phyloP scores from a whole-genome alignment of 1,140 invertebrate species.

The Trachymyrmex septentrionalis region DNA sequence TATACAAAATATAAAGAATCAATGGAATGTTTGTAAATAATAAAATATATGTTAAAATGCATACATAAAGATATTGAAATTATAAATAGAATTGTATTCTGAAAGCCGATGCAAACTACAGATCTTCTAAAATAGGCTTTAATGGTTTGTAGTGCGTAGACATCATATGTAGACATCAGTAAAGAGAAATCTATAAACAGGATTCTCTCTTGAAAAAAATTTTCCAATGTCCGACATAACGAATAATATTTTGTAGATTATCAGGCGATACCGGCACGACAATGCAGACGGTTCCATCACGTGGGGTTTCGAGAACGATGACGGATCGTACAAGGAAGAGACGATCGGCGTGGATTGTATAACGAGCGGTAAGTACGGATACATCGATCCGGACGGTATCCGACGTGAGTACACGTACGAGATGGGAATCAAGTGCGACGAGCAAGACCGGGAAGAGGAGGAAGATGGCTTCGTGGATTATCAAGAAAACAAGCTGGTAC shows the following conservation, averaged over 20 bases:
- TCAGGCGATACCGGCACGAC: conserved; percentile 90
- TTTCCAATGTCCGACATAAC: background rate
- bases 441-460: conserved; percentile 88
- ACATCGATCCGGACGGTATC: conserved; percentile 93
- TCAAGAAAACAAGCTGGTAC: conserved; percentile 90
- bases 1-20: background rate
- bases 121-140: background rate
- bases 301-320: conserved; percentile 95
- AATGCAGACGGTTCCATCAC: conserved; percentile 94
- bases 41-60: conserved; percentile 2
- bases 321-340: conserved; percentile 92
- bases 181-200: background rate
- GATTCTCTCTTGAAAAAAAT: background rate
- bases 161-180: background rate
- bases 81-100: background rate
- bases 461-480: conserved; percentile 90
- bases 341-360: conserved; percentile 93
- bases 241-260: conserved; percentile 77
- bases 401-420: conserved; percentile 91
- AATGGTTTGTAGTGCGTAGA: background rate
- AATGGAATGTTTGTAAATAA: background rate
- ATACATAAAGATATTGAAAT: background rate
- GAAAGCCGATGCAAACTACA: background rate
- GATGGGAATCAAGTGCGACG: conserved; percentile 90
- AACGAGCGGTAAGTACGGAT: conserved; percentile 93